These are phyloP conservation scores for Pseudolaguvia tuberculata DNA, from an alignment of 2,113 vertebrate genomes.

Conservation along the genomic window DNA sequence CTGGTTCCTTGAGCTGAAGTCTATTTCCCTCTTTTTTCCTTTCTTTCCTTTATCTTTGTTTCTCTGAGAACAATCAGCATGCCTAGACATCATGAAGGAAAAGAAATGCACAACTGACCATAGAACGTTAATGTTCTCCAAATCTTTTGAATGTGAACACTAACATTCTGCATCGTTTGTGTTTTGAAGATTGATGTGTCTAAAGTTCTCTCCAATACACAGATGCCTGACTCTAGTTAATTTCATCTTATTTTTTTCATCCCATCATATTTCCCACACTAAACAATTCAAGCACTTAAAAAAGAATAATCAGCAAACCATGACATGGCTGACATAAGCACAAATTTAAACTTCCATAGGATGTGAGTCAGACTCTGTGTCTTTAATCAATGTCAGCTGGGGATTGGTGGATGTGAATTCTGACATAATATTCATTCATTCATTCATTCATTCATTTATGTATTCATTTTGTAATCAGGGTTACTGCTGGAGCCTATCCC, in stretches of 20 bases:
- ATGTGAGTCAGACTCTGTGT: not conserved
- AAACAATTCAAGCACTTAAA: no score
- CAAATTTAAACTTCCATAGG: not conserved
- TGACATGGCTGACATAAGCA: conserved; percentile 1
- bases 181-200: conserved; percentile 21
- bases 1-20: conserved; percentile 8
- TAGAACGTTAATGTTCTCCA: conserved; percentile 1
- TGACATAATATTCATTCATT: not conserved
- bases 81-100: conserved; percentile 20
- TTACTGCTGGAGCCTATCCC: no score
- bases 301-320: not conserved
- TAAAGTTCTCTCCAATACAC: not conserved
- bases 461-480: no score
- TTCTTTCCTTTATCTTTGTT: conserved; percentile 10
- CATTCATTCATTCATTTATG: no score
- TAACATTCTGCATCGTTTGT: conserved; percentile 41
- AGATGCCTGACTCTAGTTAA: not conserved
- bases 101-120: conserved; percentile 18
- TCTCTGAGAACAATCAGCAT: conserved; percentile 37
- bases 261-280: no score
- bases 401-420: not conserved
- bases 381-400: not conserved
- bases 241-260: no score
- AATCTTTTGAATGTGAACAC: conserved; percentile 5
- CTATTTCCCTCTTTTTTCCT: conserved; percentile 2